A percentile compares a stretch with the other conserved stretches of the same genome.
Conservation (phyloP, 1,140 invertebrate genomes). For the Solenopsis fugax region DNA sequence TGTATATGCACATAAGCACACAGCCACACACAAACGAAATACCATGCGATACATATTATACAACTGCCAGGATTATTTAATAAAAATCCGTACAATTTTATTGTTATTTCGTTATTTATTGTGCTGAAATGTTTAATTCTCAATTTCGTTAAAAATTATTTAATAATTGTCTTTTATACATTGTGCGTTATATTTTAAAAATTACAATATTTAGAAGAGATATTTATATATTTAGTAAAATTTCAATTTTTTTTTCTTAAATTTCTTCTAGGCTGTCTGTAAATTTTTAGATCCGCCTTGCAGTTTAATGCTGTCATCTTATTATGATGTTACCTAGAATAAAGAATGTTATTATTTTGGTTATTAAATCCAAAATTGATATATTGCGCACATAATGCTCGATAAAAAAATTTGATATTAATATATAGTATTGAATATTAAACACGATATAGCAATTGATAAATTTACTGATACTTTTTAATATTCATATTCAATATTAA, state of each 20-base stretch:
- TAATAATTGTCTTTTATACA: neutral
- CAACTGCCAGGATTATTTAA: slow-evolving; percentile 61
- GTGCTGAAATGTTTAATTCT: neutral
- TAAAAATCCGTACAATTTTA: slow-evolving; percentile 27
- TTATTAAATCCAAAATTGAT: neutral
- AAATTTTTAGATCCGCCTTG: neutral
- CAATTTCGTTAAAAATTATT: neutral
- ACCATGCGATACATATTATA: neutral
- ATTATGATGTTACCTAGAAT: neutral
- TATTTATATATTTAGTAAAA: no score
- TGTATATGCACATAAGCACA: no score
- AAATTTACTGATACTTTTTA: no score
- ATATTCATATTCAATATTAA: no score
- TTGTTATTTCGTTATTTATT: slow-evolving; percentile 9
- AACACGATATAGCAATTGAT: no score
- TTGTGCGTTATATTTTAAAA: no score
- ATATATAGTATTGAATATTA: neutral
- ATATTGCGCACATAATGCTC: neutral
- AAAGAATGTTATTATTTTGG: neutral
- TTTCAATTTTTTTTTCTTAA: neutral
- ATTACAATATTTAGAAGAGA: no score
- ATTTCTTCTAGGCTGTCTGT: neutral
- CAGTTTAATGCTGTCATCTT: neutral
- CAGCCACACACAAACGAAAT: neutral
- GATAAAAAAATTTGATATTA: neutral